Base-by-base conservation (phyloP, 2,888 invertebrate species). In the Trichogramma evanescens region DNA sequence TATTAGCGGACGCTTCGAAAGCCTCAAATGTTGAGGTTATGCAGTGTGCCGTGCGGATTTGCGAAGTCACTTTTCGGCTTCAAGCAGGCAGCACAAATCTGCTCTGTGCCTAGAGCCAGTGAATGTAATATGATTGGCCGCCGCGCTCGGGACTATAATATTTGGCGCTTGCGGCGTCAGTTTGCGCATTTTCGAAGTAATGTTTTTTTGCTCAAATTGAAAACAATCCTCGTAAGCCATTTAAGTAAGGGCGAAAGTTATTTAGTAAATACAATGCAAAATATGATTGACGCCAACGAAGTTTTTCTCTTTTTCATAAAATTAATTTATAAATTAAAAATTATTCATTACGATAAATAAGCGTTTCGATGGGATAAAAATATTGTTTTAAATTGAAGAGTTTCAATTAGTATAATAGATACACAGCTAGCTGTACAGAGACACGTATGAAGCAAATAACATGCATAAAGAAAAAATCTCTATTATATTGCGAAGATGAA, bases 1-100 rank as follows among this genome's bases (percentile, higher is more conserved):
- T 44, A 51, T 56, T 53, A 50, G 56, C 53, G 58, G 60, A 3
- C 44, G 57, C 57, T 54, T 63, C 59, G 58, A 59, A 50, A 63
- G 63, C 60, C 63, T 60, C 63, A 54, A 49, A 10, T 39, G 38
- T 9, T 43, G 38, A 8, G 10, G 9, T 6, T 44, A 51, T 10
- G 13, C 40, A 41, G 51, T 52, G 49, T n/a, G 13, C 10, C 49
- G 49, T 49, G 5, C 6, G n/a, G 49, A 49, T n/a, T 49, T 49
- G 49, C 49, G 49, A n/a, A 49, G 49, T 49, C 49, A 49, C 49
- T 13, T n/a, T 13, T 6, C 49, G 49, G 6, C 13, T 44, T 8
- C 9, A 8, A 9, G 4, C 3, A 44, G 51, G 56, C 56, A 58
- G 41, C 56, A 56, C 26, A 26, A 26, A 26, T 26, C 26, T 26